Base-by-base conservation (phyloP, 2,113 vertebrate genomes). In the Edolisoma coerulescens region DNA sequence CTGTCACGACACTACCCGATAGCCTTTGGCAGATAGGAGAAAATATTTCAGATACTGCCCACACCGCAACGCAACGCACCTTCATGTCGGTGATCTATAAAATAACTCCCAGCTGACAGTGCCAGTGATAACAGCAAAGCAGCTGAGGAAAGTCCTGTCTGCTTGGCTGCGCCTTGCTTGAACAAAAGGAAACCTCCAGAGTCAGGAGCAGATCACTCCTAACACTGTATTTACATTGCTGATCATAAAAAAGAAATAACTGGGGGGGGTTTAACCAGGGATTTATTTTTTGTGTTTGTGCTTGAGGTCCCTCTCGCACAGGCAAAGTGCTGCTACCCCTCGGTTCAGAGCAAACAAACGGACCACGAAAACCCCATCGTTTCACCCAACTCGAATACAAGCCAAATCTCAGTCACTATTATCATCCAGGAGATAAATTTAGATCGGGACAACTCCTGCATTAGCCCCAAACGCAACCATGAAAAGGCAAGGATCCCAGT, bases 101-200 rank as follows among this genome's bases (percentile, higher is more conserved):
- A 94, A 90, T 61, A 94, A 88, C 59, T 57, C 65, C 92, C 84
- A 87, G 76, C 79, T 89, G 71, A 74, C 74, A 85, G 63, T 35
- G 93, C 71, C 63, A 76, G 74, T 45, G 95, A 64, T 79, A 89
- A 69, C 33, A 54, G 89, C 84, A 95, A 92, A 84, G 86, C 82
- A 39, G 85, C 93, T 75, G 73, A 93, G 91, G 83, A 85, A 94
- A 96, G 87, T 89, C 77, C 86, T 61, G 93, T 33, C 44, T 37
- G 92, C 73, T 93, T 77, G 83, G 56, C 92, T 93, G 95, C 75
- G 86, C 89, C 96, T 94, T 92, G 80, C 93, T 92, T 85, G 93
- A 95, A 97, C 97, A 98, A 97, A 98, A 96, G 91, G 95, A 91
- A 96, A 91, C 86, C 91, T 93, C 90, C 88, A 87, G 95, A 96